Conservation (phyloP, 1,140 invertebrate genomes). For the Caenorhabditis inopinata region DNA sequence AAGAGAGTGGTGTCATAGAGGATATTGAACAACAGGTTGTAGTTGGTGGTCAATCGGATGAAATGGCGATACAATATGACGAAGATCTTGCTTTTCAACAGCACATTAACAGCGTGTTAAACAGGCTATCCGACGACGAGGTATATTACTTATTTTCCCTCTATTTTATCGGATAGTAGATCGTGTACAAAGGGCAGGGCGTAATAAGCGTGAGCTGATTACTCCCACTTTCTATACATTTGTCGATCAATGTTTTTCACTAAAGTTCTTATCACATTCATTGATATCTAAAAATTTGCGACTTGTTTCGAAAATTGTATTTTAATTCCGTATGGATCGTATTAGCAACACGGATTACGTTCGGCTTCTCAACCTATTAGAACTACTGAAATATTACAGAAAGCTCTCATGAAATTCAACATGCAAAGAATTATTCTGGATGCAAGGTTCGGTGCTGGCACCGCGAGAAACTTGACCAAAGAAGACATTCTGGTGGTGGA, state of each 20-base stretch:
- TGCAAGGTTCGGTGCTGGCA: not conserved
- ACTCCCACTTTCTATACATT: no score
- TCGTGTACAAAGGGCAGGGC: no score
- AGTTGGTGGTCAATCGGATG: not conserved
- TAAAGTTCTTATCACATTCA: no score
- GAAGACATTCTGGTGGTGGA: not conserved
- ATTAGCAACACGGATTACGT: no score
- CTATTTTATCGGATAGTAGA: not conserved
- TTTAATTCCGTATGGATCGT: no score
- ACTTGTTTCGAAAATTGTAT: no score
- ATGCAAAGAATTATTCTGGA: conserved; percentile 28
- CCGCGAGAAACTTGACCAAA: not conserved
- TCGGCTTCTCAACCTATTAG: no score
- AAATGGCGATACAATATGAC: not conserved
- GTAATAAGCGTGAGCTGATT: no score
- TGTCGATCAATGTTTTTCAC: no score
- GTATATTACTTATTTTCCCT: not conserved
- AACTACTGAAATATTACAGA: not conserved
- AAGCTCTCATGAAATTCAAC: not conserved
- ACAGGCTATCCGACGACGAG: not conserved
- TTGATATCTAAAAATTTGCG: no score
- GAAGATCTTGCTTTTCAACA: conserved; percentile 9
- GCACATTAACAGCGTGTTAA: not conserved
- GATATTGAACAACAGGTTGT: not conserved
- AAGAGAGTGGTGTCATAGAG: not conserved